Evolutionary conservation across 1,140 invertebrate species (phyloP).

Genomic region (Pectinophora gossypiella): DNA sequence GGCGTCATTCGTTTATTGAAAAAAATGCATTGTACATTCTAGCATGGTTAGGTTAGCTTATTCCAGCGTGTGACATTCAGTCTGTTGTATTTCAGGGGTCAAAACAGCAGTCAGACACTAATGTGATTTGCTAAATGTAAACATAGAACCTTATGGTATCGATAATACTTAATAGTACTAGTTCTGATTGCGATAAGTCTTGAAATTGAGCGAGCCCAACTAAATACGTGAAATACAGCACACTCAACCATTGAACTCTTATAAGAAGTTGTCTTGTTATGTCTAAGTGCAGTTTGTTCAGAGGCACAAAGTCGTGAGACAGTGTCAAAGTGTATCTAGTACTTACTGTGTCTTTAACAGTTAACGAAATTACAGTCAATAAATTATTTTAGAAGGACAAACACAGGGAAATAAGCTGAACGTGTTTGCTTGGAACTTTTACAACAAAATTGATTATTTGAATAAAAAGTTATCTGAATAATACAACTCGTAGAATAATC

Average conservation of each 20-base stretch:
- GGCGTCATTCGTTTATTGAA: too few relatives aligned
- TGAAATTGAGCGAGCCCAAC: constrained; percentile 71
- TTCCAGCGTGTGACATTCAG: too few relatives aligned
- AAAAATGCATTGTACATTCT: too few relatives aligned
- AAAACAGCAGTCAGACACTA: constrained; percentile 42
- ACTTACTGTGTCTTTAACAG: not conserved
- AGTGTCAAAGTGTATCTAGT: constrained; percentile 15
- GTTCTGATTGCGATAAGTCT: constrained; percentile 70
- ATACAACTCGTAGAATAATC: constrained; percentile 55
- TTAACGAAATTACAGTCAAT: constrained; percentile 13
- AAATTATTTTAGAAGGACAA: constrained; percentile 10
- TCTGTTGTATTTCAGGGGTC: too few relatives aligned
- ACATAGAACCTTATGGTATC: constrained; percentile 59
- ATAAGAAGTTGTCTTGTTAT: constrained; percentile 6
- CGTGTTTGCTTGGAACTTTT: constrained; percentile 60
- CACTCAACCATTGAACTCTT: constrained; percentile 53
- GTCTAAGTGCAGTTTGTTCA: not conserved
- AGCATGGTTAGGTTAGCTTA: too few relatives aligned
- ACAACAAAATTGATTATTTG: constrained; percentile 41
- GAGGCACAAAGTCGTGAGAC: constrained; percentile 41
- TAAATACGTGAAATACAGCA: constrained; percentile 59
- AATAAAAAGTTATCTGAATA: constrained; percentile 35
- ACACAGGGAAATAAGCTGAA: constrained; percentile 53
- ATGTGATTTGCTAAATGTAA: constrained; percentile 64
- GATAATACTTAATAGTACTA: constrained; percentile 66